Percentiles rank a stretch among this genome's conserved stretches.
These are phyloP conservation scores for Sebastes schlegelii DNA, from an alignment of 2,113 vertebrate species.

Conservation along the genomic window DNA sequence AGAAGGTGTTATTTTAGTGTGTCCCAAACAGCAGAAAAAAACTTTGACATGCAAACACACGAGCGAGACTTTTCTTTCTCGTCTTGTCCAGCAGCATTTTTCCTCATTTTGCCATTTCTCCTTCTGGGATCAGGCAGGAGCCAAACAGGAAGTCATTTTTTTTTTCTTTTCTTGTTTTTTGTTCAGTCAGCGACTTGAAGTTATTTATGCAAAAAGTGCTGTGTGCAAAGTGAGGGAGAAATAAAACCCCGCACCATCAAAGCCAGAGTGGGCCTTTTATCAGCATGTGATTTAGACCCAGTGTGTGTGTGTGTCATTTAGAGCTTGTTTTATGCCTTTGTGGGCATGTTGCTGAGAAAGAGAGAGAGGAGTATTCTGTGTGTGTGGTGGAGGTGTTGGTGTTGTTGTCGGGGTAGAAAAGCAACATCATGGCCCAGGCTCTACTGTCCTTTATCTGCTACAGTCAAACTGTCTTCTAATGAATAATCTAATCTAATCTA, in stretches of 20 bases:
- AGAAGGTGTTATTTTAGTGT: background rate
- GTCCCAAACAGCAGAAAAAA: background rate
- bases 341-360: slow-evolving; percentile 40
- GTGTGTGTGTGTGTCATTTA: slow-evolving; percentile 26
- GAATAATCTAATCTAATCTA: too few species aligned
- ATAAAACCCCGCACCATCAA: slow-evolving; percentile 18
- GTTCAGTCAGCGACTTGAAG: slow-evolving; percentile 8
- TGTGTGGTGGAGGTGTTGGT: slow-evolving; percentile 6
- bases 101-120: slow-evolving; percentile 26
- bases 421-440: background rate
- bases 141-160: slow-evolving; percentile 44
- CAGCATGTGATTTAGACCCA: slow-evolving; percentile 28
- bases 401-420: slow-evolving; percentile 10
- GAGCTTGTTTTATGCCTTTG: slow-evolving; percentile 37
- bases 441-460: background rate
- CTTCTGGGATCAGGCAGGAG: slow-evolving; percentile 40
- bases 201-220: slow-evolving; percentile 53
- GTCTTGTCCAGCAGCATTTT: slow-evolving; percentile 30
- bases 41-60: background rate
- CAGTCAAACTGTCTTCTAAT: background rate
- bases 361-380: background rate
- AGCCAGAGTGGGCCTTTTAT: slow-evolving; percentile 40
- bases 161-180: background rate
- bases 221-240: slow-evolving; percentile 21
- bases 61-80: background rate